phyloP scores from a whole-genome alignment of 2,888 invertebrate species.

The Neria commutata region DNA sequence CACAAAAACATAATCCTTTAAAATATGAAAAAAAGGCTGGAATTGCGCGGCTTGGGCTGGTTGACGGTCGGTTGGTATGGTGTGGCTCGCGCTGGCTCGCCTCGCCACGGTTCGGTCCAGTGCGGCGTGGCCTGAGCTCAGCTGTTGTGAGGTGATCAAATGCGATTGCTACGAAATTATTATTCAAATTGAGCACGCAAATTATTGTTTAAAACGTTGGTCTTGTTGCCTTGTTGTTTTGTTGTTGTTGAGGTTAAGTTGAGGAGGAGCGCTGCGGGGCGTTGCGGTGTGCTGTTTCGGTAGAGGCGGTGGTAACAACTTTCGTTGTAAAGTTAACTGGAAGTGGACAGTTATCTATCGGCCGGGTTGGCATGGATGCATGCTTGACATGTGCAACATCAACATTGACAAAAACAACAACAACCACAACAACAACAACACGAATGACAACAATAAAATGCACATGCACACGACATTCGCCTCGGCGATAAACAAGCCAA shows the following conservation, averaged over 20 bases:
- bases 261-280: neutral
- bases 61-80: too few relatives aligned
- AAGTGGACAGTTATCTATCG: neutral
- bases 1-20: neutral
- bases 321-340: neutral
- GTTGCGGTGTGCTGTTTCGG: neutral
- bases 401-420: constrained; percentile 5
- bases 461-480: neutral
- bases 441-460: neutral
- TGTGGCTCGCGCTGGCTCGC: neutral
- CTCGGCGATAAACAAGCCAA: constrained; percentile 32
- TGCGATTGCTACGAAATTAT: constrained; percentile 1
- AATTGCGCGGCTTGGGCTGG: too few relatives aligned
- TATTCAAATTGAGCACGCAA: neutral
- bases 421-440: constrained; percentile 12
- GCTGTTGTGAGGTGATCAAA: neutral
- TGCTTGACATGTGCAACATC: too few relatives aligned
- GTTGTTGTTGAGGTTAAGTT: too few relatives aligned
- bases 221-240: too few relatives aligned
- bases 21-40: neutral
- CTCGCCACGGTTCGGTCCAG: too few relatives aligned
- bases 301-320: neutral
- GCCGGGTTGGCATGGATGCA: neutral
- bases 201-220: too few relatives aligned
- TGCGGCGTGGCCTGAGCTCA: too few relatives aligned